Evolutionary conservation across 2,797 vertebrate species (phyloP).

Genomic region (Micromesistius poutassou): DNA sequence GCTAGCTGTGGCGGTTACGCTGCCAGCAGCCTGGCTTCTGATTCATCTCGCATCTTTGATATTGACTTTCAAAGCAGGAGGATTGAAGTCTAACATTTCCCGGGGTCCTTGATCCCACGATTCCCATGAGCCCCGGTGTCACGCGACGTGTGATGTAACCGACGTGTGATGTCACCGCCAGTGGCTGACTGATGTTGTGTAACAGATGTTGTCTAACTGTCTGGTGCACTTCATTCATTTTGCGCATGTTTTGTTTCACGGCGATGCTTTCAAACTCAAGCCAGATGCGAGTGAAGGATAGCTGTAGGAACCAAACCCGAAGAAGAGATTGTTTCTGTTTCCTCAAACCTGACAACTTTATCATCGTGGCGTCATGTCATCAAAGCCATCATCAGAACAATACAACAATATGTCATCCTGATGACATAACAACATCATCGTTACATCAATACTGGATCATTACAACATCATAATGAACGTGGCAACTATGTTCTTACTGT

Average conservation of each 20-base stretch:
- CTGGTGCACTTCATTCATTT: background rate
- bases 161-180: background rate
- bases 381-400: background rate
- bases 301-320: background rate
- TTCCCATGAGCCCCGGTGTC: background rate
- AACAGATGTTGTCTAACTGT: background rate
- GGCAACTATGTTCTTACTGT: background rate
- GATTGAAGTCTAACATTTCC: conserved; percentile 1
- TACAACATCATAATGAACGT: background rate
- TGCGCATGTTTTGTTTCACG: background rate
- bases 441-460: background rate
- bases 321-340: background rate
- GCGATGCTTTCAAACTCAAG: background rate
- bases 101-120: background rate
- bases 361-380: background rate
- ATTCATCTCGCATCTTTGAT: background rate
- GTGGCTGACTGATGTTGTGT: background rate
- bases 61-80: background rate
- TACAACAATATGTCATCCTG: background rate
- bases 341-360: background rate
- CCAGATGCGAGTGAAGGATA: too few relatives aligned
- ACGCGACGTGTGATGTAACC: background rate
- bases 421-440: background rate
- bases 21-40: background rate
- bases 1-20: background rate